Base-by-base conservation (phyloP, 2,888 invertebrate genomes). In the Megalurothrips usitatus region DNA sequence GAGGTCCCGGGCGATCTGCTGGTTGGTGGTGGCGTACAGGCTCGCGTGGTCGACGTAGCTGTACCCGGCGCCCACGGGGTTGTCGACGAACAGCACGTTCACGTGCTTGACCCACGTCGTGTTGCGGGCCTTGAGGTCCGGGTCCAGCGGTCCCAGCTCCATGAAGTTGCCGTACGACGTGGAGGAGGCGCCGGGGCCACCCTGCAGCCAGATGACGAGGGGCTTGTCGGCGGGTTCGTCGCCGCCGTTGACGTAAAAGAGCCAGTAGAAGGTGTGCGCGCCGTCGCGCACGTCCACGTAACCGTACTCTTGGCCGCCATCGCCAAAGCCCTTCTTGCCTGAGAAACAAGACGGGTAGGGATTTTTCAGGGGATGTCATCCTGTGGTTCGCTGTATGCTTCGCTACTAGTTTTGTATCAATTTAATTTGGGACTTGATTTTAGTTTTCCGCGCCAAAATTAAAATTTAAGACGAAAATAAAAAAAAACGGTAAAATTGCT, bases 181-280 rank as follows among this genome's bases (percentile, higher is more conserved):
- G 10, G 94, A 93, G 0, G 94, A 94, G 0, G 91, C 93, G 84
- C 92, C 96, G 0, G 96, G 96, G 0, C 96, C 96, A 8, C 96
- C 96, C 90, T 96, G 93, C 17, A 96, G 88, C 96, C 96, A 96
- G 81, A 96, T 92, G n/a, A 95, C 88, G 47, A 96, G 87, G 0
- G 96, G 83, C 0, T 91, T 91, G 80, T 90, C 87, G 0, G 92
- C 91, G 0, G 92, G 92, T 8, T 8, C 68, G 34, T 49, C 68
- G 11, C 26, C 68, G 68, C 26, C 78, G 17, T 82, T 75, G 19
- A 93, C 93, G 85, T 93, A 93, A 86, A 94, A 95, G 58, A 96
- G 87, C 95, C 96, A 96, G 90, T 94, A 96, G 87, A 96, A 96
- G 92, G 94, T 94, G 84, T 94, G 92, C 0, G 95, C 94, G 0